A percentile compares a stretch with the other conserved stretches of the same genome.
Conservation (phyloP, 2,888 invertebrate species). For the Leuctra nigra region DNA sequence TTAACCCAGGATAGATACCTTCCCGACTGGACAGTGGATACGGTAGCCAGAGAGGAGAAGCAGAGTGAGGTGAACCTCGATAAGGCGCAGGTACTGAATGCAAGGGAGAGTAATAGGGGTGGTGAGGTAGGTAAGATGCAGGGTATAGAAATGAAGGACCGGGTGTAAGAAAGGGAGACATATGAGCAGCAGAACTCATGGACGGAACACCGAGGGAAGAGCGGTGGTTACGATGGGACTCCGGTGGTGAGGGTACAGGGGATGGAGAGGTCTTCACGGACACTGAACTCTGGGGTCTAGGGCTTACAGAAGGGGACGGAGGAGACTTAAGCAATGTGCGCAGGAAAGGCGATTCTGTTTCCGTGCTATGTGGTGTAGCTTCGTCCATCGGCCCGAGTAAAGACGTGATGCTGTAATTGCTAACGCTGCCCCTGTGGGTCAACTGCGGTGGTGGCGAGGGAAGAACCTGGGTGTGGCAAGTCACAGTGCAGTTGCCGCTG, state of each 20-base stretch:
- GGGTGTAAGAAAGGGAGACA: slow-evolving; percentile 27
- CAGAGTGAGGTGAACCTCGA: slow-evolving; percentile 26
- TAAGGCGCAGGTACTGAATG: slow-evolving; percentile 25
- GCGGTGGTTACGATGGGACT: slow-evolving; percentile 9
- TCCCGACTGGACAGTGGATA: slow-evolving; percentile 30
- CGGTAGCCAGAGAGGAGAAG: slow-evolving; percentile 29
- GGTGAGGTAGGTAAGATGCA: slow-evolving; percentile 26
- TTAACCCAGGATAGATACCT: slow-evolving; percentile 25
- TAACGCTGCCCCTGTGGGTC: slow-evolving; percentile 41
- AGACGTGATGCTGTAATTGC: slow-evolving; percentile 81
- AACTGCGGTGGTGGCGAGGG: slow-evolving; percentile 33
- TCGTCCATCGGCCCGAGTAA: slow-evolving; percentile 43
- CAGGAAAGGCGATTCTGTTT: slow-evolving; percentile 35
- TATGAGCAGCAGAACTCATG: no score
- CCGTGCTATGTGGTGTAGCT: slow-evolving; percentile 7
- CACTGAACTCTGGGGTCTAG: background rate
- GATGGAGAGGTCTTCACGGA: slow-evolving; percentile 25
- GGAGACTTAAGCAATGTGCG: slow-evolving; percentile 42
- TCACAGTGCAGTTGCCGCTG: slow-evolving; percentile 37
- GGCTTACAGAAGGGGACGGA: slow-evolving; percentile 31
- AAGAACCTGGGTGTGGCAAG: slow-evolving; percentile 35
- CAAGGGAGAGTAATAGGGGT: slow-evolving; percentile 24
- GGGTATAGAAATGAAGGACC: slow-evolving; percentile 26
- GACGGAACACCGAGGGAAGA: slow-evolving; percentile 26
- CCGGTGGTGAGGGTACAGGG: slow-evolving; percentile 23